phyloP scores from a whole-genome alignment of 2,113 vertebrate genomes.

The Thalassarche chlororhynchos region DNA sequence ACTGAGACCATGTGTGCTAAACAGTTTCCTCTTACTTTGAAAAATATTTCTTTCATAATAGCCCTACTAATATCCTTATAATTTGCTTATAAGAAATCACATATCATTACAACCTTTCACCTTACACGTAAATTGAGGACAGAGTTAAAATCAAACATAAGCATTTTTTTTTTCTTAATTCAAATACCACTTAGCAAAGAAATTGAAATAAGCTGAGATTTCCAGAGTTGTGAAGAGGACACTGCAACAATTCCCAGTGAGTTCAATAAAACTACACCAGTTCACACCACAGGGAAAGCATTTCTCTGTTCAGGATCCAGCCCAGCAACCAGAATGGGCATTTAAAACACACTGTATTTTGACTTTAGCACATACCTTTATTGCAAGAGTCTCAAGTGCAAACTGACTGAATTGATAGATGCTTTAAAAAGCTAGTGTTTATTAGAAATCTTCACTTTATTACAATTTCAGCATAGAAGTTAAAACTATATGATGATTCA shows the following conservation, averaged over 20 bases:
- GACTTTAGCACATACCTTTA: accelerated
- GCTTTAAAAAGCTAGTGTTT: not conserved
- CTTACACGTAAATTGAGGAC: not conserved
- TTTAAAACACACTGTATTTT: not conserved
- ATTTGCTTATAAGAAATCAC: not conserved
- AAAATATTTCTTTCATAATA: not conserved
- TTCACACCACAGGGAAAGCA: not conserved
- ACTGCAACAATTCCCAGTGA: not conserved
- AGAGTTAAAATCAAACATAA: not conserved
- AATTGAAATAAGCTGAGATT: not conserved
- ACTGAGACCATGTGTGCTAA: not conserved
- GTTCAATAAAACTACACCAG: not conserved
- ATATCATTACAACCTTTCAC: not conserved
- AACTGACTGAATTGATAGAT: not conserved
- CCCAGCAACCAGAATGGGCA: not conserved
- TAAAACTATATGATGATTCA: not conserved
- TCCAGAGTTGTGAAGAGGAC: not conserved
- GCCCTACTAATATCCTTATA: not conserved
- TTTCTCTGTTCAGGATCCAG: not conserved
- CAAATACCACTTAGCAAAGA: not conserved
- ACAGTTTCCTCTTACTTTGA: not conserved
- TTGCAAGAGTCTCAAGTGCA: not conserved
- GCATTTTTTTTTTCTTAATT: not conserved
- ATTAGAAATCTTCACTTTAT: not conserved
- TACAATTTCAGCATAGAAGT: not conserved